phyloP scores from a whole-genome alignment of 1,140 invertebrate genomes.

The Tetraneura akinire region DNA sequence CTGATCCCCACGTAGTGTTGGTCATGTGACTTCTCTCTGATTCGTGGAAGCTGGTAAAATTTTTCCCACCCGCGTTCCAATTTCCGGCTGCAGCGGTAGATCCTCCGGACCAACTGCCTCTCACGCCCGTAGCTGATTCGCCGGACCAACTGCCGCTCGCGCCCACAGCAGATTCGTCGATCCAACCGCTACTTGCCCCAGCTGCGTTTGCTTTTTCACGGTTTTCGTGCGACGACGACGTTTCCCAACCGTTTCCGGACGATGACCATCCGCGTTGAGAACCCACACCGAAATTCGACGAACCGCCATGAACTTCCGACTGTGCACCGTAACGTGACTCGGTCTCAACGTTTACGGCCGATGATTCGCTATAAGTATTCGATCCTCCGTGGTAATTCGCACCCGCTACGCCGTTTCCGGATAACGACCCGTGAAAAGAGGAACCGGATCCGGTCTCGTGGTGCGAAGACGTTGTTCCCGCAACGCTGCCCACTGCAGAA shows the following conservation, averaged over 20 bases:
- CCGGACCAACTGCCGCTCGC: background rate
- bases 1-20: slow-evolving; percentile 55
- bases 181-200: background rate
- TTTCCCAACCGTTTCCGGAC: slow-evolving; percentile 4
- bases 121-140: background rate
- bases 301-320: background rate
- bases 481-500: no score
- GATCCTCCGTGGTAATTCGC: background rate
- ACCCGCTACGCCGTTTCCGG: background rate
- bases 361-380: background rate
- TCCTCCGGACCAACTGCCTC: background rate
- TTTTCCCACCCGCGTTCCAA: slow-evolving; percentile 18
- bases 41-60: slow-evolving; percentile 44
- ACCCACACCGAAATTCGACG: background rate
- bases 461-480: background rate
- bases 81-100: background rate
- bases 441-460: no score
- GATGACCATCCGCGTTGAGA: background rate
- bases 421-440: background rate
- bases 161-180: background rate
- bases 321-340: background rate
- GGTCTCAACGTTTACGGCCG: background rate
- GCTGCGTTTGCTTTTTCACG: no score
- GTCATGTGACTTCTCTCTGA: slow-evolving; percentile 19
- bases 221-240: background rate